phyloP scores from a whole-genome alignment of 2,797 vertebrate genomes.

The Ctenopoma kingsleyae region DNA sequence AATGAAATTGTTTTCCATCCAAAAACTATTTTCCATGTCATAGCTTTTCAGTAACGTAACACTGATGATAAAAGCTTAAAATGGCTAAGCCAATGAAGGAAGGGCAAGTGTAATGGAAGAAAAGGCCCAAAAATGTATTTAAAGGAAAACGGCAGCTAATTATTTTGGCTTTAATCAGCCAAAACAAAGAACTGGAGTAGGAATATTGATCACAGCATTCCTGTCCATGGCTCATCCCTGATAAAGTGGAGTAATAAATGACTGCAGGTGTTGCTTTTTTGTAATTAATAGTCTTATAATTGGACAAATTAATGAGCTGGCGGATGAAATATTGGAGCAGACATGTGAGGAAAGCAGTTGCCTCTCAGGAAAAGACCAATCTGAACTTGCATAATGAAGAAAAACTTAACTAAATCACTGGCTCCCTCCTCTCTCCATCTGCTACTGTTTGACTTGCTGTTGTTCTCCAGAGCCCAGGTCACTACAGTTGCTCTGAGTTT shows the following conservation, averaged over 20 bases:
- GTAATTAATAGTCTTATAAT: conserved; percentile 82
- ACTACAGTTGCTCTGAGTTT: conserved; percentile 28
- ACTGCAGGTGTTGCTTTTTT: conserved; percentile 80
- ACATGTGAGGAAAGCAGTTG: conserved; percentile 64
- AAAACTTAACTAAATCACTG: conserved; percentile 39
- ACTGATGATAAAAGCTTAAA: conserved; percentile 29
- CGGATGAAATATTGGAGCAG: conserved; percentile 73
- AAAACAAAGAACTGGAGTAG: conserved; percentile 39
- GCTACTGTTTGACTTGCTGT: conserved; percentile 23
- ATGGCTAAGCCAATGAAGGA: conserved; percentile 2
- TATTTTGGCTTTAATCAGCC: conserved; percentile 57
- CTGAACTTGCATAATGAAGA: conserved; percentile 60
- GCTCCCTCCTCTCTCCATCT: conserved; percentile 31
- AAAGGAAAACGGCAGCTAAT: conserved; percentile 31
- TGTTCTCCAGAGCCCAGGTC: conserved; percentile 29
- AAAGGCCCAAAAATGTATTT: conserved; percentile 11
- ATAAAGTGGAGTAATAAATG: conserved; percentile 75
- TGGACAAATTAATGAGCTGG: conserved; percentile 79
- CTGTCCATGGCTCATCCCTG: conserved; percentile 49
- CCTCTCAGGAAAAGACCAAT: conserved; percentile 67
- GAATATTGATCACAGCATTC: conserved; percentile 53
- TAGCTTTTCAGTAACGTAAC: conserved; percentile 18
- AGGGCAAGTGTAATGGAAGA: neutral
- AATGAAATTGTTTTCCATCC: conserved; percentile 16
- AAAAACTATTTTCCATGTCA: conserved; percentile 8